Conservation (phyloP, 2,797 vertebrate genomes). For the Carduelis carduelis region DNA sequence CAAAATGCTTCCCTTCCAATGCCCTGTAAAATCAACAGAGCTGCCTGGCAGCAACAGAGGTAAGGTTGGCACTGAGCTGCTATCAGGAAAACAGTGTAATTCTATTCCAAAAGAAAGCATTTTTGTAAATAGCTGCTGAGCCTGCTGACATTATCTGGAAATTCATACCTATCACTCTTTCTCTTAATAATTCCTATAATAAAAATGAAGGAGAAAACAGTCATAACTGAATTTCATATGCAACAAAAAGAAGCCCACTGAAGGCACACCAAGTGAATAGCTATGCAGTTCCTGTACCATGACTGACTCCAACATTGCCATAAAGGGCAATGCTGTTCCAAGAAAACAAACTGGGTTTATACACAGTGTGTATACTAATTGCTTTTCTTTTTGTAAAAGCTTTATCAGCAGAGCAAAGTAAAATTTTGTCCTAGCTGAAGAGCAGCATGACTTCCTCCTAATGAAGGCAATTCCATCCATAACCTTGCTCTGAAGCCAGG, state of each 20-base stretch:
- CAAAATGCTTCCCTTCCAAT: not conserved
- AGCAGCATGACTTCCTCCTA: not conserved
- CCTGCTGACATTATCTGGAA: constrained; percentile 1
- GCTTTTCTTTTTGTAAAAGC: not conserved
- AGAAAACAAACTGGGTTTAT: not conserved
- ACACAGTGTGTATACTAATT: not conserved
- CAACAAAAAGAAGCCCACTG: not conserved
- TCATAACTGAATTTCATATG: constrained; percentile 11
- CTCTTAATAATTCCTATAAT: constrained; percentile 1
- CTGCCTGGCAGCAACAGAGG: constrained; percentile 27
- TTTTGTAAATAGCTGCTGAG: constrained; percentile 30
- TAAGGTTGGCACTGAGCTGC: not conserved
- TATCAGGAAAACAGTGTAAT: constrained; percentile 21
- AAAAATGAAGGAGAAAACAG: constrained; percentile 35
- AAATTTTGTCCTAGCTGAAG: not conserved
- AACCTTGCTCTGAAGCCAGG: not conserved
- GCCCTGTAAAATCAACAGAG: constrained; percentile 1
- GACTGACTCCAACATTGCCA: not conserved
- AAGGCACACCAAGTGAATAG: not conserved
- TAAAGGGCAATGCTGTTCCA: not conserved
- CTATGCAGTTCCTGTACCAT: not conserved
- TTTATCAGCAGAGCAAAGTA: not conserved
- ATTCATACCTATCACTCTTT: constrained; percentile 33
- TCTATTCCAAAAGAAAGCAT: constrained; percentile 51
- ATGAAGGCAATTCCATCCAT: rapidly evolving